Base-by-base conservation (phyloP, 2,888 invertebrate species). In the Stegophylla sp. region DNA sequence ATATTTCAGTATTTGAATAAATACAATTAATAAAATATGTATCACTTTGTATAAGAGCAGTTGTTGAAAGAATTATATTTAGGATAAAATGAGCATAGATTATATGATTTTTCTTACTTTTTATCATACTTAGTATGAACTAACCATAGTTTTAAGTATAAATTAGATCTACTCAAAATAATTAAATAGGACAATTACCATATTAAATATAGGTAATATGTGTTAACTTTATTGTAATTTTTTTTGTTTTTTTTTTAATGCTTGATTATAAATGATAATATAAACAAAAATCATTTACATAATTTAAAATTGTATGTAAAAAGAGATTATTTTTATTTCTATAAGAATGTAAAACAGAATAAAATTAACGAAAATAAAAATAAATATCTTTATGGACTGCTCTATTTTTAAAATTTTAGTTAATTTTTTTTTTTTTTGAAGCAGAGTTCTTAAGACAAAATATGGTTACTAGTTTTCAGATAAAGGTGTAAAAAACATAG, bases 321-420 rank as follows among this genome's bases (percentile, higher is more conserved):
- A 23, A 64, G 51, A 64, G 53, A 75, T 75, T 66, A 64, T 64
- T 64, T 64, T 64, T 75, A 64, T 64, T 75, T 64, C 64, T 23
- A 64, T 75, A 17, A 64, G 48, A 79, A 69, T 61, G 34, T 59
- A 69, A 51, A 77, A 67, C 77, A 79, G 34, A 71, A 71, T 61
- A 71, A 71, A 71, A 63, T 64, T 23, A 71, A 48, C 28, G 13
- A 79, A 71, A 71, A 51, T 59, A 71, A 71, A 48, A 71, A 17
- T 34, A 74, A 23, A 43, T 41, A 76, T 66, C 53, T 76, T 73
- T 75, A 76, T 10, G 26, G 64, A 61, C 51, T 71, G 20, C 4
- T 71, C 79, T 71, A 79, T 63, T 34, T 71, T 61, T 71, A 79
- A 59, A 61, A 69, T 71, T 61, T 79, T 79, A 69, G 17, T 67